Base-by-base conservation (phyloP, 1,140 invertebrate genomes). In the Megalopta genalis region DNA sequence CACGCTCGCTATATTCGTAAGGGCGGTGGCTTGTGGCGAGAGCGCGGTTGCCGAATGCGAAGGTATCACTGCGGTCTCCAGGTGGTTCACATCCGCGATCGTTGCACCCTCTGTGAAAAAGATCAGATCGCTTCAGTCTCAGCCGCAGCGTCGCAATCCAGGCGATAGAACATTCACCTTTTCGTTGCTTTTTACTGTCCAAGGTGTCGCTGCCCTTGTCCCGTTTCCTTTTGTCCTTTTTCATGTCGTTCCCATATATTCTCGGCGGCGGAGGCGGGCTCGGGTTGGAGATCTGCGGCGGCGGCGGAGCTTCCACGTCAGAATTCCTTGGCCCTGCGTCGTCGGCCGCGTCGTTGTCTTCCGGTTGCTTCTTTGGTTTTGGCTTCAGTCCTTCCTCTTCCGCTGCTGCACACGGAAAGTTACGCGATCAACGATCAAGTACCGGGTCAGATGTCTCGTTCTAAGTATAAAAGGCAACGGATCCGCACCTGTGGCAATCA, bases 201-300 rank as follows among this genome's bases (percentile, higher is more conserved):
- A 71, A 72, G 23, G 74, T 86, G 0, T 90, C 88, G 3, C 65
- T 83, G 16, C 62, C n/a, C 12, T 57, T 73, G 9, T 88, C 69
- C 25, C 72, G 80, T 88, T 90, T 76, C 82, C 72, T 75, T 88
- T 91, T 70, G 75, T 89, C 23, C 82, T 87, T 68, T 73, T 90
- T 92, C n/a, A 91, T 64, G 77, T 92, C 92, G 9, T 90, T 90
- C 0, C 88, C 89, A 23, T 79, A 90, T 82, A 92, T 92, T 80
- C 87, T 88, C 18, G 91, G 90, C 0, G 92, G 92, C 32, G 92
- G 90, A 27, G 91, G 90, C 49, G 92, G 90, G 82, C 90, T 92
- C 16, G 91, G 90, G 81, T 87, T 90, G 27, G 90, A 91, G 64
- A 90, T 91, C 32, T 88, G 86, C 25, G 91, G 85, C 0, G 90